A percentile compares a stretch with the other conserved stretches of the same genome.
Conservation (phyloP, 2,113 vertebrate species). For the Seriola quinqueradiata region DNA sequence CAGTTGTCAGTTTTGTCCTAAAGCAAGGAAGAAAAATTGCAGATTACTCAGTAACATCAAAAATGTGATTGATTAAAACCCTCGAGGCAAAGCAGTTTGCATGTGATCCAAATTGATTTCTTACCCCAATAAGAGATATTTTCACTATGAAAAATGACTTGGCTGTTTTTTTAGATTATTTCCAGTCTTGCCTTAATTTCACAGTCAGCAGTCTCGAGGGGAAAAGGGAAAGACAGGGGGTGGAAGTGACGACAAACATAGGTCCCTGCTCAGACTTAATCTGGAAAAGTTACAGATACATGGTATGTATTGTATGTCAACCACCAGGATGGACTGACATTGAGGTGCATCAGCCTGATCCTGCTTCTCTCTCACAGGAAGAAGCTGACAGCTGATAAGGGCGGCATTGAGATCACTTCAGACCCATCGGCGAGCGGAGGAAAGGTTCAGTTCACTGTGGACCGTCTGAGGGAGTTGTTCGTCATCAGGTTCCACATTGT, state of each 20-base stretch:
- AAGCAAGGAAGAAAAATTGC: background rate
- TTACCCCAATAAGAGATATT: background rate
- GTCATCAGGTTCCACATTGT: constrained; percentile 79
- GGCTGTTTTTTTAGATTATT: too few relatives aligned
- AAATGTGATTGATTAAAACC: background rate
- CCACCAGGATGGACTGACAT: background rate
- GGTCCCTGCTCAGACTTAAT: too few relatives aligned
- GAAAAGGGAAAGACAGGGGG: background rate
- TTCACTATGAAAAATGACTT: background rate
- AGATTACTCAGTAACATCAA: background rate
- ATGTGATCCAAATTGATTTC: background rate
- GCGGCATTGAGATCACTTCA: constrained; percentile 85
- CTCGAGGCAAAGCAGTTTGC: background rate
- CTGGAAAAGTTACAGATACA: too few relatives aligned
- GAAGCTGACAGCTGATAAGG: constrained; percentile 82
- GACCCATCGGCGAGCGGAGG: constrained; percentile 63
- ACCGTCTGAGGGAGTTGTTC: constrained; percentile 17
- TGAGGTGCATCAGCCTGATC: background rate
- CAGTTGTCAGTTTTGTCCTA: background rate
- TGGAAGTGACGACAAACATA: background rate
- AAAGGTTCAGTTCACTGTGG: constrained; percentile 81
- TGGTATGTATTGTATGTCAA: too few relatives aligned
- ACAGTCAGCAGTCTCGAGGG: background rate
- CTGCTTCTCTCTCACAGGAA: constrained; percentile 71
- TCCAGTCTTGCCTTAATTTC: background rate